Base-by-base conservation (phyloP, 2,888 invertebrate genomes). In the Eugnorisma glareosa region DNA sequence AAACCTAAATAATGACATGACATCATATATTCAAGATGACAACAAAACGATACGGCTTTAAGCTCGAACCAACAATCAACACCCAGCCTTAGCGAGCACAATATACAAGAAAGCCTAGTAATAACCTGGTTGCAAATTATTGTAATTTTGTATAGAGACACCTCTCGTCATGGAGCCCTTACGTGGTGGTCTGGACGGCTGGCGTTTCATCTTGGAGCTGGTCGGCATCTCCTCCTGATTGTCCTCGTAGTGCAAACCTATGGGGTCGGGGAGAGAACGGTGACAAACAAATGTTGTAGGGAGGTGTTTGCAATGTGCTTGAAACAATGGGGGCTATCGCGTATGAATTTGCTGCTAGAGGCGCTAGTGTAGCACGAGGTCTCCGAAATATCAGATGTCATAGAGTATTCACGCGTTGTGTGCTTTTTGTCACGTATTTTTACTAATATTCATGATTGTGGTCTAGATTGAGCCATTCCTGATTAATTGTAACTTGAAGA, bases 211-310 rank as follows among this genome's bases (percentile, higher is more conserved):
- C 91, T 95, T 96, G n/a, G 95, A 91, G 78, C 48, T 79, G 45
- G 89, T 90, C 24, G 87, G 92, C 81, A 94, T 90, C 40, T 96
- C 96, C 67, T 96, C 96, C 71, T 94, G 96, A 75, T 92, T 98
- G 91, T 99, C 99, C 87, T 99, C 99, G 94, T 98, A 99, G 93
- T 98, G 98, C 31, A 99, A 96, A 87, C 99, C 98, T 98, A 94
- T 70, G 83, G 61, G 70, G 78, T 71, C 70, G 86, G 87, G 86
- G 81, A 84, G 87, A 89, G 35, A 87, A 69, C 88, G 89, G 91
- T 80, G 54, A 87, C 87, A 88, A 90, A 83, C 85, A 80, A 69
- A 77, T 63, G 59, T 82, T 84, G 70, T 77, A 73, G 24, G 72
- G 10, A 43, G 69, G 51, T 71, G 77, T 75, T 73, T 87, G 86